Conservation (phyloP, 2,888 invertebrate genomes). For the Lycophotia porphyrea region DNA sequence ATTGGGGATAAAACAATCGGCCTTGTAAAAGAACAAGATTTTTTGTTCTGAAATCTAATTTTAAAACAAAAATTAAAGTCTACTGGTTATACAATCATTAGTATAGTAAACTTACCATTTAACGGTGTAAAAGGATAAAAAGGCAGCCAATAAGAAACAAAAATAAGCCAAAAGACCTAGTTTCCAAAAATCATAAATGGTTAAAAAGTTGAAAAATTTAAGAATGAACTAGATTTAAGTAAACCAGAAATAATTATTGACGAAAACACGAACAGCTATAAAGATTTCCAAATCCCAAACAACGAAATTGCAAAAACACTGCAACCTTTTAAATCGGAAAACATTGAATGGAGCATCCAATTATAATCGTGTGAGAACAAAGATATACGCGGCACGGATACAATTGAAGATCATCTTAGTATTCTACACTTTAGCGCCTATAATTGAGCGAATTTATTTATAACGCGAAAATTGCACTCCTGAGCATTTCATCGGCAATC, state of each 20-base stretch:
- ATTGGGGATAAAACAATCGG: neutral
- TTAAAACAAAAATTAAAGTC: neutral
- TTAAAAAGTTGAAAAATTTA: no score
- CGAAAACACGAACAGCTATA: neutral
- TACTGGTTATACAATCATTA: neutral
- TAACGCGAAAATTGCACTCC: slow-evolving; percentile 80
- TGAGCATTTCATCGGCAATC: slow-evolving; percentile 80
- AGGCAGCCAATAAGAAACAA: neutral
- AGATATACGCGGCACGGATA: slow-evolving; percentile 64
- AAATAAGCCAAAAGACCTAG: neutral
- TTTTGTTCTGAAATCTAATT: neutral
- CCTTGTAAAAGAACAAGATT: neutral
- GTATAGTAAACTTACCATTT: neutral
- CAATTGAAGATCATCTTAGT: slow-evolving; percentile 70
- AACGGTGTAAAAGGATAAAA: neutral
- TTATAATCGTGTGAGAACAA: slow-evolving; percentile 66
- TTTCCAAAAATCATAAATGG: neutral
- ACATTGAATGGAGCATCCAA: slow-evolving; percentile 66
- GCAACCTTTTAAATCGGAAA: slow-evolving; percentile 62
- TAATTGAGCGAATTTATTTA: slow-evolving; percentile 84
- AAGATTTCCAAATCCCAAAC: slow-evolving; percentile 48
- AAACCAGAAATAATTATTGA: no score
- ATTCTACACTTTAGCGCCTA: slow-evolving; percentile 75
- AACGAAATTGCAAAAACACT: slow-evolving; percentile 61
- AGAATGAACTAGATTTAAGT: neutral